These are phyloP conservation scores for Rhyacichthys aspro DNA, from an alignment of 2,797 vertebrate species.

Conservation along the genomic window DNA sequence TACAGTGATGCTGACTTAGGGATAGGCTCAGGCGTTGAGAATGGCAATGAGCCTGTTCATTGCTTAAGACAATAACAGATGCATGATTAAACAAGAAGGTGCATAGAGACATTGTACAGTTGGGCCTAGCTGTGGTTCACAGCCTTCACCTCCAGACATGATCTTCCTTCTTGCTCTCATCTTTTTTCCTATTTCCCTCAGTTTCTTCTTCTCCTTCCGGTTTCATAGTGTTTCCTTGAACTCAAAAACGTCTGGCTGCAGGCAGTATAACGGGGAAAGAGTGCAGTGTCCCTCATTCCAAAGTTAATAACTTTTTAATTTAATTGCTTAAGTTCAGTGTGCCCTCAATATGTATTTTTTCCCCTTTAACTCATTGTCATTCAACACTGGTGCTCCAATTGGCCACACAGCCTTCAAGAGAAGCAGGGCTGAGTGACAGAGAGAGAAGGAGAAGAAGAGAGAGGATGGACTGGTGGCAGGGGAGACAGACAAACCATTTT, in stretches of 20 bases:
- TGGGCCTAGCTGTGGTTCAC: constrained; percentile 22
- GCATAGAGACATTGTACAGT: neutral
- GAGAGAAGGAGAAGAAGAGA: constrained; percentile 10
- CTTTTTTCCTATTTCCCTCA: constrained; percentile 8
- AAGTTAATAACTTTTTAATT: constrained; percentile 84
- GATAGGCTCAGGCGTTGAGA: constrained; percentile 11
- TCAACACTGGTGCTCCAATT: constrained; percentile 74
- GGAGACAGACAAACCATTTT: constrained; percentile 74
- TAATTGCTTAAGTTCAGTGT: constrained; percentile 81
- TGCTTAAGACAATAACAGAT: constrained; percentile 32
- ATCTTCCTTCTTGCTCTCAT: constrained; percentile 10
- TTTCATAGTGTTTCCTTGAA: constrained; percentile 49
- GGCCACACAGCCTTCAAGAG: constrained; percentile 73
- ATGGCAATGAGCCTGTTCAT: constrained; percentile 49
- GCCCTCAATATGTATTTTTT: constrained; percentile 74
- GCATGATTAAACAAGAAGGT: constrained; percentile 42
- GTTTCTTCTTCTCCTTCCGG: constrained; percentile 7
- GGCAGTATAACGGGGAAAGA: constrained; percentile 51
- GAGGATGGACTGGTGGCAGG: constrained; percentile 49
- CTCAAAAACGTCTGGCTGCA: constrained; percentile 60
- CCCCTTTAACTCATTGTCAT: constrained; percentile 75
- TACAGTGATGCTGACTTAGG: constrained; percentile 64
- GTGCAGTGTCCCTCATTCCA: constrained; percentile 71
- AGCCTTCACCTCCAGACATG: constrained; percentile 36
- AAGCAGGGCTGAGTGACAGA: constrained; percentile 14